A percentile compares a stretch with the other conserved stretches of the same genome.
Evolutionary conservation across 2,113 vertebrate species (phyloP).

Genomic region (Trichechus manatus): DNA sequence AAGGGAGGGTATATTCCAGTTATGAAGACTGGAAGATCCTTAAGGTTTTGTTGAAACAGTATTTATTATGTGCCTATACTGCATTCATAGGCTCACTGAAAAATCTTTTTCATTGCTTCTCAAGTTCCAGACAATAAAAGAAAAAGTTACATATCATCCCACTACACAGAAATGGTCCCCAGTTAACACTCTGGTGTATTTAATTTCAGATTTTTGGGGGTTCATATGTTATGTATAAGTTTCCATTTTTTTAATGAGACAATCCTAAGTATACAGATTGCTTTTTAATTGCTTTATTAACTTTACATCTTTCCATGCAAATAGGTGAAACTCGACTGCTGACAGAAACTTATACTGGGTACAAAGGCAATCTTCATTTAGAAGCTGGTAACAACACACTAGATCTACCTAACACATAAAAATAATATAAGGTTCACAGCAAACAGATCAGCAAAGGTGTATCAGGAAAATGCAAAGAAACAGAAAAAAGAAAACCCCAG

Average conservation of each 20-base stretch:
- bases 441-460: conserved; percentile 63
- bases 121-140: conserved; percentile 34
- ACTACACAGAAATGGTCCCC: neutral
- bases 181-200: neutral
- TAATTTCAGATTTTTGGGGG: neutral
- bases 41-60: conserved; percentile 12
- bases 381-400: conserved; percentile 70
- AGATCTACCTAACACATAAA: conserved; percentile 67
- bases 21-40: conserved; percentile 11
- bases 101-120: conserved; percentile 50
- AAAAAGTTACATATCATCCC: neutral
- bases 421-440: conserved; percentile 70
- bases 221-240: neutral
- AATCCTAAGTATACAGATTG: conserved; percentile 61
- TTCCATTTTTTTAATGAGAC: conserved; percentile 53
- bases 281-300: conserved; percentile 80
- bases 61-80: conserved; percentile 34
- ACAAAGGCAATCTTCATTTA: conserved; percentile 65
- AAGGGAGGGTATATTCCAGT: conserved; percentile 41
- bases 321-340: conserved; percentile 57
- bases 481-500: neutral
- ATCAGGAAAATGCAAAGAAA: conserved; percentile 68
- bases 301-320: conserved; percentile 79
- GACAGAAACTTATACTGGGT: conserved; percentile 71
- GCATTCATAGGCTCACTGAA: conserved; percentile 1